Evolutionary conservation across 2,888 invertebrate genomes (phyloP).

Genomic region (Luperina nickerlii): DNA sequence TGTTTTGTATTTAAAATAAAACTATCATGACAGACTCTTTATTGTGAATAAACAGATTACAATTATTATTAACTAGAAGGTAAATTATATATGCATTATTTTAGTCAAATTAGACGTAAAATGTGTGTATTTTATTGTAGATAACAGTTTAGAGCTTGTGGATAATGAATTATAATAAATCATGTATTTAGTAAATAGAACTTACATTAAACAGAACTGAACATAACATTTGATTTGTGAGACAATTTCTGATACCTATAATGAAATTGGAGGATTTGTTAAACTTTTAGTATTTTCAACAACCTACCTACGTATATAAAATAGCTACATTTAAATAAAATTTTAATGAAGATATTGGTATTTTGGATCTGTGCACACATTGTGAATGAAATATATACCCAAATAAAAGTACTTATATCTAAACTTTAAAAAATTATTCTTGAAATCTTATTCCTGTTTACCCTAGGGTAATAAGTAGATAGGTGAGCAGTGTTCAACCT

Average conservation of each 20-base stretch:
- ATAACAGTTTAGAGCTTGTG: conserved; percentile 57
- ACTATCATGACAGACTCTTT: conserved; percentile 60
- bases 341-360: conserved; percentile 44
- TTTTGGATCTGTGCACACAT: conserved; percentile 33
- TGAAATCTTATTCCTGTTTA: conserved; percentile 6
- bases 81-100: conserved; percentile 57
- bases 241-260: conserved; percentile 42
- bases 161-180: conserved; percentile 65
- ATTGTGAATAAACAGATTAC: conserved; percentile 58
- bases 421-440: background rate
- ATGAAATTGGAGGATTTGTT: conserved; percentile 64
- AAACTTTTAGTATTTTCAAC: conserved; percentile 63
- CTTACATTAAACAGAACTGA: conserved; percentile 57
- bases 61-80: conserved; percentile 37
- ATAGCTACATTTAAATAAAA: conserved; percentile 65
- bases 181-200: conserved; percentile 58
- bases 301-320: conserved; percentile 43
- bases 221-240: conserved; percentile 52
- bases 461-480: background rate
- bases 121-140: conserved; percentile 61
- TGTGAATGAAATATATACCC: conserved; percentile 27
- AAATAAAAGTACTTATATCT: conserved; percentile 36
- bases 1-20: conserved; percentile 60
- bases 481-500: conserved; percentile 6
- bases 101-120: conserved; percentile 55